Evolutionary conservation across 2,797 vertebrate genomes (phyloP), one percentile per base, ranked within the genome.

Genomic region (Hafferia zeledoni): DNA sequence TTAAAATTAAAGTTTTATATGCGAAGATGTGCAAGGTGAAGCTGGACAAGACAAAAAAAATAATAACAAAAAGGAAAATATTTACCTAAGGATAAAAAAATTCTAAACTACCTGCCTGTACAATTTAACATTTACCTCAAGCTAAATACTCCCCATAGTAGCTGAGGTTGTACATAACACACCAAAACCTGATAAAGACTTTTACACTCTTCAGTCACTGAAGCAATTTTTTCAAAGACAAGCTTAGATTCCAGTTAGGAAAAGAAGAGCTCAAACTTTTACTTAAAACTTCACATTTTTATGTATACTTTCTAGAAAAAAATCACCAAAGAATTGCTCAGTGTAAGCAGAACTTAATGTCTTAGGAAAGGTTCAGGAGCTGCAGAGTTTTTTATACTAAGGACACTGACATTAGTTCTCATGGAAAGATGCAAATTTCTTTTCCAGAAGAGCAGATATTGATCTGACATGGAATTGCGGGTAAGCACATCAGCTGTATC

Each of bases 11-110:
- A 41, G 33, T 68, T 95, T 72, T 72, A 18, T 53, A 64, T 22
- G 33, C 11, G 18, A 74, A 71, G 37, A 64, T 57, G 23, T 28
- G 5, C 9, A 37, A 84, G 23, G 22, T 67, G 20, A 83, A 88
- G n/a, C 11, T 68, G 22, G 11, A 6, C 25, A 71, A 77, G 27
- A 53, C 12, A 50, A 11, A 41, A 31, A 77, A 75, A 63, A 27
- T 6, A 27, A 31, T 15, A 10, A 44, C 6, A 28, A 60, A 27
- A 8, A 11, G 23, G 6, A 15, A 30, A 41, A 60, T 22, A 28
- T 49, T 1, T 4, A 35, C 15, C 16, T 37, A 30, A 33, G 16
- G 17, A 31, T 11, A 5, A 41, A 57, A 35, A 23, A 6, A 0
- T 5, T 63, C 33, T 56, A 11, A 72, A 70, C 24, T 11, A 69